Evolutionary conservation across 2,797 vertebrate species (phyloP).

Genomic region (Otus scops): DNA sequence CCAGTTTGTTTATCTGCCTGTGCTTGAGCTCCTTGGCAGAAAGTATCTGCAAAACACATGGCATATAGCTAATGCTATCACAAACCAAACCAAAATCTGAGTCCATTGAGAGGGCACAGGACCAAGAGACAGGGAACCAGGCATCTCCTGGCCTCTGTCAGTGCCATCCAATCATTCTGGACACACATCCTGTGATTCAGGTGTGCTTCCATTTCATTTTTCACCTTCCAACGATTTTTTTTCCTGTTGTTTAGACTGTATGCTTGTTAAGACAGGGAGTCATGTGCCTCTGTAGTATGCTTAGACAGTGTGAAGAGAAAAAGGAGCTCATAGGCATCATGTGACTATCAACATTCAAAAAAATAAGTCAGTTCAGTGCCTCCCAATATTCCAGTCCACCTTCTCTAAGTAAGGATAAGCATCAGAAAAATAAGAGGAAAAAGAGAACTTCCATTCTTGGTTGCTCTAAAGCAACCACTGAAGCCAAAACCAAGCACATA

Average conservation of each 20-base stretch:
- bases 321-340: neutral
- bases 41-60: neutral
- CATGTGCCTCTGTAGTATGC: neutral
- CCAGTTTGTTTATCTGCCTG: neutral
- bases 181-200: neutral
- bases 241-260: neutral
- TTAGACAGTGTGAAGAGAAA: neutral
- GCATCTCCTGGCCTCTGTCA: neutral
- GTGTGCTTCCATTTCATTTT: neutral
- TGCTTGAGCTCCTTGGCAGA: neutral
- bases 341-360: neutral
- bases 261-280: neutral
- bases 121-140: neutral
- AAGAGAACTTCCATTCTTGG: neutral
- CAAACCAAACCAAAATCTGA: neutral
- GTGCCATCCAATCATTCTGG: neutral
- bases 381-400: neutral
- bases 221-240: neutral
- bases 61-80: neutral
- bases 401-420: neutral
- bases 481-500: neutral
- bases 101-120: neutral
- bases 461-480: neutral
- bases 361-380: neutral
- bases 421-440: neutral